Percentiles rank a stretch among this genome's conserved stretches.
These are phyloP conservation scores for Graptemys geographica DNA, from an alignment of 2,797 vertebrate genomes.

Conservation along the genomic window DNA sequence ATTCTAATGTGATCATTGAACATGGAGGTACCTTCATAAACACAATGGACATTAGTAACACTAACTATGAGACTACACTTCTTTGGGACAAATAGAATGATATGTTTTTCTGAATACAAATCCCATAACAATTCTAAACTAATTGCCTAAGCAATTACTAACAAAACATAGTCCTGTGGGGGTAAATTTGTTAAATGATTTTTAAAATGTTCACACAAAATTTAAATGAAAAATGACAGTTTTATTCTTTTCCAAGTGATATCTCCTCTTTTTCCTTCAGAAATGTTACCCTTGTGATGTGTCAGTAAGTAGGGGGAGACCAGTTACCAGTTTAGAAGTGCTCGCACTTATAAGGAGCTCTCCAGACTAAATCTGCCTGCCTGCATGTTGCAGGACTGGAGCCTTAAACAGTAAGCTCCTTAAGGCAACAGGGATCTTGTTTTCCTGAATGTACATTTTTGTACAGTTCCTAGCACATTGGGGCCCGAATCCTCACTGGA, in stretches of 20 bases:
- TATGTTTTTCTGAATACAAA: background rate
- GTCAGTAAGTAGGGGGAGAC: background rate
- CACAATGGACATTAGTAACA: background rate
- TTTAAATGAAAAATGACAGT: background rate
- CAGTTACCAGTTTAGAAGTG: background rate
- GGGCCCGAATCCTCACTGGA: fast-evolving
- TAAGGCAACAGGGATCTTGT: fast-evolving
- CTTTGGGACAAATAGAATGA: background rate
- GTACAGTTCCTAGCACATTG: background rate
- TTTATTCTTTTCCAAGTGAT: background rate
- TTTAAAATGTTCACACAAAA: background rate
- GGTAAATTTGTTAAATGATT: background rate
- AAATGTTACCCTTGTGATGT: background rate
- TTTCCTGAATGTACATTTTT: background rate
- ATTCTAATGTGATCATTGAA: background rate
- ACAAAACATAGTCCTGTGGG: fast-evolving
- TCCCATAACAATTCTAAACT: background rate
- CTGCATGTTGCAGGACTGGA: fast-evolving
- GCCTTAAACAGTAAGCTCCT: fast-evolving
- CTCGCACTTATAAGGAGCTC: fast-evolving
- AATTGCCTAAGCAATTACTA: background rate
- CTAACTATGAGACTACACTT: background rate
- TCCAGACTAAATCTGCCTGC: background rate
- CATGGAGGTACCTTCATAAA: background rate
- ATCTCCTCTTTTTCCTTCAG: background rate